Percentiles rank a stretch among this genome's conserved stretches.
phyloP scores from a whole-genome alignment of 2,113 vertebrate species.

The Sula dactylatra region DNA sequence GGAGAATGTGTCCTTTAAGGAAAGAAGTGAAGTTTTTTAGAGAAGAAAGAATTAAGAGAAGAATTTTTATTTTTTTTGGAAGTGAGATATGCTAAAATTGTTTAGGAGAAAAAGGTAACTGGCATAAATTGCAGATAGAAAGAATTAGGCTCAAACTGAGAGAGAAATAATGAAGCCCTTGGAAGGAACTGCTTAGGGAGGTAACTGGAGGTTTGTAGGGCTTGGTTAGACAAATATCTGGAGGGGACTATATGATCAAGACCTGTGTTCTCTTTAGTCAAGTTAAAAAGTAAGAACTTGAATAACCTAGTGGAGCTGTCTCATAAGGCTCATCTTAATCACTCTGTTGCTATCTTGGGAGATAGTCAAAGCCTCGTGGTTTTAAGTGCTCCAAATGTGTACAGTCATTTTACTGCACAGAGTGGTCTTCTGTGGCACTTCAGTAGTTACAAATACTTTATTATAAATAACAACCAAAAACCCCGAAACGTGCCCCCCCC shows the following conservation, averaged over 20 bases:
- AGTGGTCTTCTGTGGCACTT: background rate
- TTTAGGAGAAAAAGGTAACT: background rate
- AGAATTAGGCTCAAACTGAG: background rate
- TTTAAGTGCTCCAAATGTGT: background rate
- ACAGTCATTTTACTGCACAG: background rate
- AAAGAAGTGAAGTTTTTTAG: background rate
- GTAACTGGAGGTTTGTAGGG: background rate
- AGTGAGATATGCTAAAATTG: background rate
- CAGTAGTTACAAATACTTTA: background rate
- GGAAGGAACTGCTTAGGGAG: background rate
- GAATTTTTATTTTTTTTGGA: background rate
- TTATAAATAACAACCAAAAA: background rate
- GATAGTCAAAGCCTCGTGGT: background rate
- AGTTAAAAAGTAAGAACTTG: background rate
- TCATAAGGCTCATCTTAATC: background rate
- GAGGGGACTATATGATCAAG: background rate
- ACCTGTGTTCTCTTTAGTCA: background rate
- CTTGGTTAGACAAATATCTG: background rate
- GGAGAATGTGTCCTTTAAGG: background rate
- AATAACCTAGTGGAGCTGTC: background rate
- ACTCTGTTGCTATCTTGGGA: background rate
- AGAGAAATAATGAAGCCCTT: background rate
- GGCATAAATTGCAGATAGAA: background rate
- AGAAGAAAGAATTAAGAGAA: background rate
- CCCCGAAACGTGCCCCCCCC: accelerated